These are phyloP conservation scores for Berghia stephanieae DNA, from an alignment of 1,140 invertebrate genomes.

Conservation along the genomic window DNA sequence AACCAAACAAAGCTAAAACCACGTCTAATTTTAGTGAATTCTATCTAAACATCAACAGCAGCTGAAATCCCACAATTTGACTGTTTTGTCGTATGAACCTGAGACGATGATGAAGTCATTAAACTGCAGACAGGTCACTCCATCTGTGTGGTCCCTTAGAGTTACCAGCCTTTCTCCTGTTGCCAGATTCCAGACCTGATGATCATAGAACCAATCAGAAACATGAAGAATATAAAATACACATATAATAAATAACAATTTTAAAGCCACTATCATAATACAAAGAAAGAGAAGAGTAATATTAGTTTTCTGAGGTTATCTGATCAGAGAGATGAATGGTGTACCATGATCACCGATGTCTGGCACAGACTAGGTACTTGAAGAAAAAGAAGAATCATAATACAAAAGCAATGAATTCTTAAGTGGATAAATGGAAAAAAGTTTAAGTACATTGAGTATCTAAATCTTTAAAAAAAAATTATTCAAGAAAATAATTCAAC, in stretches of 20 bases:
- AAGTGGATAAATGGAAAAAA: too few species aligned
- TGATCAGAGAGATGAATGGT: too few species aligned
- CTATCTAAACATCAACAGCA: slow-evolving; percentile 69
- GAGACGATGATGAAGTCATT: slow-evolving; percentile 71
- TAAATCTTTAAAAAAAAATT: too few species aligned
- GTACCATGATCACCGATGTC: too few species aligned
- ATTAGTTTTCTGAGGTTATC: too few species aligned
- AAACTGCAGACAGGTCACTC: slow-evolving; percentile 71
- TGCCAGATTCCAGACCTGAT: slow-evolving; percentile 69
- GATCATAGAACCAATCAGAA: not conserved
- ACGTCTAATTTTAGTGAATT: too few species aligned
- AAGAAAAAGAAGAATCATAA: too few species aligned
- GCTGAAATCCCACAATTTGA: slow-evolving; percentile 72
- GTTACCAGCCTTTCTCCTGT: slow-evolving; percentile 70
- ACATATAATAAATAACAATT: not conserved
- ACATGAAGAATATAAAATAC: slow-evolving; percentile 4
- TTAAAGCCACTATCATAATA: not conserved
- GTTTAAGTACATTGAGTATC: too few species aligned
- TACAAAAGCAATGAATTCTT: too few species aligned
- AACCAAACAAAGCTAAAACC: too few species aligned
- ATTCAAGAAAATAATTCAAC: too few species aligned
- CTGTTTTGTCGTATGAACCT: slow-evolving; percentile 71
- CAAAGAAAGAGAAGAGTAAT: not conserved
- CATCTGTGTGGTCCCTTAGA: slow-evolving; percentile 70
- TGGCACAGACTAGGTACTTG: too few species aligned